Conservation (phyloP, 2,888 invertebrate genomes). For the Agrotis clavis region DNA sequence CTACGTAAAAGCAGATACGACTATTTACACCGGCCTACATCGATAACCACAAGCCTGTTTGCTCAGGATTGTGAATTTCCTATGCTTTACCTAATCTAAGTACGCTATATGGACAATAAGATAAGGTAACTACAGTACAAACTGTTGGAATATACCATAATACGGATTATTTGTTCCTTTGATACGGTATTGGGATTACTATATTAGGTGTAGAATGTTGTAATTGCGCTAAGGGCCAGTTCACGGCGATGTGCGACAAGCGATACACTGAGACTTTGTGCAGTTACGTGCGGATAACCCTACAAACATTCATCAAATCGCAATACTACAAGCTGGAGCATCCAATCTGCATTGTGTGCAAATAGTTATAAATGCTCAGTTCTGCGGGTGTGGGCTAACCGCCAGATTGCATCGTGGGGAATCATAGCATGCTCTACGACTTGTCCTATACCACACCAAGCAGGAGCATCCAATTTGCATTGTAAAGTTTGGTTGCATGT, state of each 20-base stretch:
- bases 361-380: no score
- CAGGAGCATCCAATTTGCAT: no score
- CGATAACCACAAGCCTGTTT: conserved; percentile 20
- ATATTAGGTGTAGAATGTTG: conserved; percentile 6
- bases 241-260: background rate
- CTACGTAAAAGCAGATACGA: conserved; percentile 3
- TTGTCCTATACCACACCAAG: no score
- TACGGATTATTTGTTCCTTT: conserved; percentile 5
- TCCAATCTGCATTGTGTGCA: no score
- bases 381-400: no score
- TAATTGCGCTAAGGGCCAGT: conserved; percentile 1
- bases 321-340: no score
- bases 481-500: no score
- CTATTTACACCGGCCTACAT: conserved; percentile 22
- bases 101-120: conserved; percentile 12
- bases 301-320: no score
- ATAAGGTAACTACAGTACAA: conserved; percentile 17
- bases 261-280: no score
- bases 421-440: no score
- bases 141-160: conserved; percentile 13
- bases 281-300: no score
- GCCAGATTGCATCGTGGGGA: no score
- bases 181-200: conserved; percentile 24
- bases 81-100: conserved; percentile 20
- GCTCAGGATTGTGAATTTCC: conserved; percentile 28